phyloP scores from a whole-genome alignment of 2,113 vertebrate genomes.

The Sula dactylatra region DNA sequence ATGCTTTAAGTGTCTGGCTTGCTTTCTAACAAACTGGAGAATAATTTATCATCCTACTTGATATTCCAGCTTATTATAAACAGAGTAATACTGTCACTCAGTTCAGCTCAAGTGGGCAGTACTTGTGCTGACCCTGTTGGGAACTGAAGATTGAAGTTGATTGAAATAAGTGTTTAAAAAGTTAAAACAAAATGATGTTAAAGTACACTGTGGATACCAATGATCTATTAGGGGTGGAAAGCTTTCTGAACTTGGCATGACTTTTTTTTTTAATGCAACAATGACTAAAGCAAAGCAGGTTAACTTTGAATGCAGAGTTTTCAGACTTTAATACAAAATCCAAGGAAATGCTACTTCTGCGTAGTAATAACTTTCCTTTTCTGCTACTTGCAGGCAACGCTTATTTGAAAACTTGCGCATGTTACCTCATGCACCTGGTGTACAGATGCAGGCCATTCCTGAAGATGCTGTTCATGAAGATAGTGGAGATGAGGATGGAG shows the following conservation, averaged over 20 bases:
- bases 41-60: neutral
- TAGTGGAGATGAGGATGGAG: conserved; percentile 87
- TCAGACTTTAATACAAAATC: neutral
- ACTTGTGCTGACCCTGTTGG: neutral
- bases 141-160: neutral
- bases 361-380: neutral
- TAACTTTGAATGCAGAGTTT: neutral
- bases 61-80: neutral
- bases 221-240: neutral
- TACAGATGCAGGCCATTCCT: conserved; percentile 92
- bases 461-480: conserved; percentile 90
- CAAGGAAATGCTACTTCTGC: neutral
- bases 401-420: conserved; percentile 94
- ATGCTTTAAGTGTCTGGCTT: neutral
- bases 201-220: neutral
- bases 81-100: neutral
- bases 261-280: neutral
- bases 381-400: conserved; percentile 78
- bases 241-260: neutral
- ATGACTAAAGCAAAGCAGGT: neutral
- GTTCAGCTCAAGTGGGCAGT: neutral
- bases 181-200: neutral
- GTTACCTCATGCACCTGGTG: conserved; percentile 91
- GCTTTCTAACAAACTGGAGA: neutral
- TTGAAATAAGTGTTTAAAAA: neutral